Evolutionary conservation across 2,888 invertebrate species (phyloP), one percentile per base, ranked within the genome.

Genomic region (Tricholauxania praeusta): DNA sequence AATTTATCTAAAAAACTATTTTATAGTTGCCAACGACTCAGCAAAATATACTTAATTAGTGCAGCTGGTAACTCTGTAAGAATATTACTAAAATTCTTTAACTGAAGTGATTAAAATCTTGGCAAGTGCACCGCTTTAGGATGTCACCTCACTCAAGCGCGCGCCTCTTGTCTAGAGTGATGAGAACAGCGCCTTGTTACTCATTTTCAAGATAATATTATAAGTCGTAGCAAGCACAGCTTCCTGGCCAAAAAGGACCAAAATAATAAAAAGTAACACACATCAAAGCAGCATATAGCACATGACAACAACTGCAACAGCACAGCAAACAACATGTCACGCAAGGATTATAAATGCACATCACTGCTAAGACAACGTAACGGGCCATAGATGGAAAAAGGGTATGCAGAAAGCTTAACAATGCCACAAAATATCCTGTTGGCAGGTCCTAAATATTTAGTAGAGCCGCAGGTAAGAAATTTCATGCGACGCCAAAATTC

Each of bases 311-410:
- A 39, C 39, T 39, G 39, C 57, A 57, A 57, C 57, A 57, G 14
- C 22, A 57, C 57, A 57, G 14, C 22, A 57, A 15, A 48, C 63
- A 63, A 63, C 51, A 22, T 52, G 51, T 39, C 62, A 52, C 52
- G 22, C 32, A 39, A 15, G 68, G 49, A 57, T 68, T 68, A 68
- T 68, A 68, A 68, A 68, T 68, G 68, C 68, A 66, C 39, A 53
- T 32, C 32, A 53, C 65, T 53, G 17, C 17, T 28, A 63, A 66
- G 32, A 66, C 39, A 32, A 39, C 39, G 8, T 39, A 39, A 39
- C 39, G 39, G 39, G 39, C 39, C 1, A 10, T 39, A 10, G 10
- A 53, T 8, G 19, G 15, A 53, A 48, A 55, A 39, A 19, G 22
- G 47, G 55, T 14, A 57, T 32, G 28, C 60, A 8, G 62, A 4